Evolutionary conservation across 2,888 invertebrate species (phyloP).

Genomic region (Oscheius sp.): DNA sequence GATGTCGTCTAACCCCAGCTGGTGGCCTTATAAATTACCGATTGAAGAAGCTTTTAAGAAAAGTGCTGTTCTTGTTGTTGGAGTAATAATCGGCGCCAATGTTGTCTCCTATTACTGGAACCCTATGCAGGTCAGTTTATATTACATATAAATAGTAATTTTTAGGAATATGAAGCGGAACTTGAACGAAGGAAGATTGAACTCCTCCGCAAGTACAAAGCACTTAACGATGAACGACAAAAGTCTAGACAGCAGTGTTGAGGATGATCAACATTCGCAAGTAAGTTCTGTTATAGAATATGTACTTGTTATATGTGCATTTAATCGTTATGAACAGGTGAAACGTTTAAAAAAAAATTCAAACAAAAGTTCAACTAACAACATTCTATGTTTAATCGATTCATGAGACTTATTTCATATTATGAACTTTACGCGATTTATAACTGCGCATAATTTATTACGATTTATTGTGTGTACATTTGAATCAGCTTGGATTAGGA

Average conservation of each 20-base stretch:
- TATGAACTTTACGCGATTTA: no score
- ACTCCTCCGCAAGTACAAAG: slow-evolving; percentile 56
- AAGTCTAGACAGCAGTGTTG: slow-evolving; percentile 14
- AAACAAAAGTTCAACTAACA: no score
- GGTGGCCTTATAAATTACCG: slow-evolving; percentile 59
- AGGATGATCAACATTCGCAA: neutral
- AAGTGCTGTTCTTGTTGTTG: slow-evolving; percentile 49
- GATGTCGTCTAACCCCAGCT: slow-evolving; percentile 52
- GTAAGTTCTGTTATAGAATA: neutral
- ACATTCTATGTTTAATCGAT: no score
- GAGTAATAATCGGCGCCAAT: slow-evolving; percentile 59
- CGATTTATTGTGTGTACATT: no score
- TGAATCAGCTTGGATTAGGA: no score
- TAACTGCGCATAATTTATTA: no score
- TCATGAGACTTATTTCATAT: no score
- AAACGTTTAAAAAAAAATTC: no score
- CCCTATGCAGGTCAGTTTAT: slow-evolving; percentile 48
- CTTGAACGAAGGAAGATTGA: slow-evolving; percentile 58
- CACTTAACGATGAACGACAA: slow-evolving; percentile 49
- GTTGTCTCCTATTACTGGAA: slow-evolving; percentile 53
- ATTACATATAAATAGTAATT: neutral
- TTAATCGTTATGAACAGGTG: no score
- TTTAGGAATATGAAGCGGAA: slow-evolving; percentile 55
- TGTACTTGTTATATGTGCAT: no score
- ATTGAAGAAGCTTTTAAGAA: slow-evolving; percentile 58